These are phyloP conservation scores for Psephotus haematonotus DNA, from an alignment of 2,113 vertebrate genomes.

Conservation along the genomic window DNA sequence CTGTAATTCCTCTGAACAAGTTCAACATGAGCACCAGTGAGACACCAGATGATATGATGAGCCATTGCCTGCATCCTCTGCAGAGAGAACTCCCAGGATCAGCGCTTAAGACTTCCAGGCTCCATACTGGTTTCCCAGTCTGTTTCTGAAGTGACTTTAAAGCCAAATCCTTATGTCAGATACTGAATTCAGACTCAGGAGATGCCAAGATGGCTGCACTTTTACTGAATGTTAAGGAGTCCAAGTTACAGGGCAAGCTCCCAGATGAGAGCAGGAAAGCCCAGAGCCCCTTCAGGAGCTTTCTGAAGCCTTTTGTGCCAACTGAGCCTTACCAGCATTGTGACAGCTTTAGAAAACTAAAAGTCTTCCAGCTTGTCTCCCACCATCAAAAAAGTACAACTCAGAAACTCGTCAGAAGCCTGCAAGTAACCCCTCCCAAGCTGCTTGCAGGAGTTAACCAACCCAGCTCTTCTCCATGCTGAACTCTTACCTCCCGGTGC, in stretches of 20 bases:
- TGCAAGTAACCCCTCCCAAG: not conserved
- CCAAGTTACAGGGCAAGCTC: not conserved
- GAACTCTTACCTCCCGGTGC: not conserved
- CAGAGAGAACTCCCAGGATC: not conserved
- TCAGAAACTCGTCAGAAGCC: not conserved
- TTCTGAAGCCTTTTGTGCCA: not conserved
- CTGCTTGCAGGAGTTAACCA: not conserved
- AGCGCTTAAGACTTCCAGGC: accelerated
- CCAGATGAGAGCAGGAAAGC: not conserved
- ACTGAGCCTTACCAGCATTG: not conserved
- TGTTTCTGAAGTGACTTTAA: not conserved
- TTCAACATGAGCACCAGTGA: not conserved
- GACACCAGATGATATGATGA: accelerated
- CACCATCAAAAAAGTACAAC: not conserved
- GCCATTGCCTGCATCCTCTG: not conserved
- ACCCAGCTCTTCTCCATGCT: not conserved
- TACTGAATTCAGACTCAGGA: not conserved
- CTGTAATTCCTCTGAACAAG: not conserved
- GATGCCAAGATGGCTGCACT: not conserved
- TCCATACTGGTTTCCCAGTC: not conserved
- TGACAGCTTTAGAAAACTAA: not conserved
- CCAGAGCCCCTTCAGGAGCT: not conserved
- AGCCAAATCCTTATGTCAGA: not conserved
- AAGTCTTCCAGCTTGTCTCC: not conserved
- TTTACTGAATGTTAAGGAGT: not conserved